A percentile compares a stretch with the other conserved stretches of the same genome.
These are phyloP conservation scores for Passer domesticus DNA, from an alignment of 2,113 vertebrate species.

Conservation along the genomic window DNA sequence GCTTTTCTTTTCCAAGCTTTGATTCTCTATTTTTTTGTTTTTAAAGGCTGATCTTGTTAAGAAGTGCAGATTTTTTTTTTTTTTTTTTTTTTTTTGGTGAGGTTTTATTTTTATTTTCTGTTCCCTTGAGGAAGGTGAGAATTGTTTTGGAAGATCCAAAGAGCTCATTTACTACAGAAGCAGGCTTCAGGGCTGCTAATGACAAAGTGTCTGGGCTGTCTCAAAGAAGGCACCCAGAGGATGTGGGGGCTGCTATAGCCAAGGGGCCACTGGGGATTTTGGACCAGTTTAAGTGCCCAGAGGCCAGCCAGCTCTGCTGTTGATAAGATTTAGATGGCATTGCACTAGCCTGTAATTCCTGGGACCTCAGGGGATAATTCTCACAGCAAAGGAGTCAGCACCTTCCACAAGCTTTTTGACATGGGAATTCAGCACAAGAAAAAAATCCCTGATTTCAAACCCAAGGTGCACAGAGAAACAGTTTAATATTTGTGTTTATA, in stretches of 20 bases:
- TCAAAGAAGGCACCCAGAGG: background rate
- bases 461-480: background rate
- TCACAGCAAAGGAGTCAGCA: background rate
- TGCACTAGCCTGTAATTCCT: background rate
- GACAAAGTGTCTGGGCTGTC: background rate
- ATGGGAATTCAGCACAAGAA: background rate
- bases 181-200: background rate
- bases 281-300: background rate
- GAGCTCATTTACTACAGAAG: background rate
- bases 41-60: background rate
- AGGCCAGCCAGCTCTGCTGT: background rate
- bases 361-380: background rate
- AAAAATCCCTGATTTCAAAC: background rate
- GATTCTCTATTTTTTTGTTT: background rate
- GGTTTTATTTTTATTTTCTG: background rate
- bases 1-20: background rate
- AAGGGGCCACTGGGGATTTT: background rate
- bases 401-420: background rate
- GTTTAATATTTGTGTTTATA: background rate
- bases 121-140: background rate
- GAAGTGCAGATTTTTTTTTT: background rate
- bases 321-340: background rate
- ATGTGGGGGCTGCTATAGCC: background rate
- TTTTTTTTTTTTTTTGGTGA: background rate
- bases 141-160: background rate